Conservation (phyloP, 1,140 invertebrate genomes). For the Dolichoris vasculosae region DNA sequence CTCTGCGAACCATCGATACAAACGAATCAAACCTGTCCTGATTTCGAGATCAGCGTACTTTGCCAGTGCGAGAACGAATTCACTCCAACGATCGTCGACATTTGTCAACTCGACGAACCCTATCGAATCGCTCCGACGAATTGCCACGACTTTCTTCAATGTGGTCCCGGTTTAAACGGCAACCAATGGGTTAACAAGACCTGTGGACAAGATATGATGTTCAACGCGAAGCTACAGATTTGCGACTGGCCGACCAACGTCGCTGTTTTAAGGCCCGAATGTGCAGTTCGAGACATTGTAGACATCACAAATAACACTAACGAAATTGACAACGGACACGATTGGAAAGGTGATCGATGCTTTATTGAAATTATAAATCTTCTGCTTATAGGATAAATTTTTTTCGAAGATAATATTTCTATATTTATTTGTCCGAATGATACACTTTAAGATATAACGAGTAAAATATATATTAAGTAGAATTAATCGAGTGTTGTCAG, state of each 20-base stretch:
- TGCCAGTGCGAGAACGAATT: conserved; percentile 77
- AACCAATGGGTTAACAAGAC: conserved; percentile 75
- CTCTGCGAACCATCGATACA: conserved; percentile 76
- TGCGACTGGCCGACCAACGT: conserved; percentile 80
- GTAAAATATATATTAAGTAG: too few relatives aligned
- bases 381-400: not conserved
- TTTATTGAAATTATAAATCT: not conserved
- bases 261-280: conserved; percentile 77
- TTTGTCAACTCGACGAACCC: conserved; percentile 69
- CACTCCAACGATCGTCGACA: conserved; percentile 37
- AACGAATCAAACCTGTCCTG: conserved; percentile 73
- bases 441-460: too few relatives aligned
- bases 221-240: conserved; percentile 77
- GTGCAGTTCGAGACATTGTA: conserved; percentile 53
- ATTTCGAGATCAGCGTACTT: conserved; percentile 84
- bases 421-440: too few relatives aligned
- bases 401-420: too few relatives aligned
- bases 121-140: conserved; percentile 74
- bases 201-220: conserved; percentile 77
- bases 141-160: conserved; percentile 74
- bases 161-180: conserved; percentile 67
- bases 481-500: too few relatives aligned
- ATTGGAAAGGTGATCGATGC: not conserved
- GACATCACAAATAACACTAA: not conserved
- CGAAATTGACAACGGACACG: not conserved